Evolutionary conservation across 2,113 vertebrate genomes (phyloP).

Genomic region (Dasypus novemcinctus): DNA sequence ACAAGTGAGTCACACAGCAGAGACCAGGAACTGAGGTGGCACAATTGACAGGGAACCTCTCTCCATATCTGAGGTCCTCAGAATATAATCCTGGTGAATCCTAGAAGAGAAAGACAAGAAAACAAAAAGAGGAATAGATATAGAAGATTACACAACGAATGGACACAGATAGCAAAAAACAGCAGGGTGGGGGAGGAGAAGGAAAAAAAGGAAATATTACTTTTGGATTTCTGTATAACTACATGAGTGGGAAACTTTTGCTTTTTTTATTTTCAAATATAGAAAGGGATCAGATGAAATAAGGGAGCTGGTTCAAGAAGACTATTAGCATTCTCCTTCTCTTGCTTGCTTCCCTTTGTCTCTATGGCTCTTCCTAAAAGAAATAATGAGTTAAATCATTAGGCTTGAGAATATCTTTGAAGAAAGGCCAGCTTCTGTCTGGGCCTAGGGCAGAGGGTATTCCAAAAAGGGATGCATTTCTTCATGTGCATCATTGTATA

Average conservation of each 20-base stretch:
- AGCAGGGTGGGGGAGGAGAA: no score
- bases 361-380: not conserved
- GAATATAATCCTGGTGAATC: no score
- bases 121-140: no score
- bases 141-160: no score
- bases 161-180: no score
- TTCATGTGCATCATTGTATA: not conserved
- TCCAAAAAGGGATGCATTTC: not conserved
- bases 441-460: not conserved
- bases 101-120: no score
- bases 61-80: no score
- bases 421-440: slow-evolving; percentile 13
- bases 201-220: not conserved
- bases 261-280: not conserved
- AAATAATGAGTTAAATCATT: not conserved
- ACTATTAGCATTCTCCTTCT: not conserved
- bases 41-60: no score
- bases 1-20: no score
- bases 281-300: not conserved
- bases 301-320: not conserved
- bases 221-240: not conserved
- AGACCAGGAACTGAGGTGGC: no score
- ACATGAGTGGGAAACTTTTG: not conserved
- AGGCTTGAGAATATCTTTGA: not conserved
- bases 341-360: not conserved